phyloP scores from a whole-genome alignment of 1,140 invertebrate genomes.

The Conus betulinus region DNA sequence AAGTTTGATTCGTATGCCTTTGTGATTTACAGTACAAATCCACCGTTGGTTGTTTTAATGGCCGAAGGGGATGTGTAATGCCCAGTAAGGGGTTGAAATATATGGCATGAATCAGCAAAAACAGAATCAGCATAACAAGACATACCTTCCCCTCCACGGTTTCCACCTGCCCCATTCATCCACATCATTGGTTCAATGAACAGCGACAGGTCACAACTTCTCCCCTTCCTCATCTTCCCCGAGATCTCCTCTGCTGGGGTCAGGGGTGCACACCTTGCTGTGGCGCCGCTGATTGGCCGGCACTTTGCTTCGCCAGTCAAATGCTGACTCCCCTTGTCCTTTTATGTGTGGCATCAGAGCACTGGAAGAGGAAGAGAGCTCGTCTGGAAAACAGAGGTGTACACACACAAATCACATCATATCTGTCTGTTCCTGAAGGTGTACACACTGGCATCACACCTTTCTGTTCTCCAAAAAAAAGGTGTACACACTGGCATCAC shows the following conservation, averaged over 20 bases:
- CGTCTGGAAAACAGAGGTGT: conserved; percentile 43
- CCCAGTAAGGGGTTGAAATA: too few relatives aligned
- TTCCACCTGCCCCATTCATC: conserved; percentile 60
- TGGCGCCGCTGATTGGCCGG: conserved; percentile 46
- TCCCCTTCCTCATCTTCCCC: neutral
- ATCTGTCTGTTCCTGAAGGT: neutral
- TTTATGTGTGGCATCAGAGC: conserved; percentile 52
- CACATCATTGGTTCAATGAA: conserved; percentile 67
- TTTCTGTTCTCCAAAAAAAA: neutral
- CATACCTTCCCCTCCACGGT: conserved; percentile 60
- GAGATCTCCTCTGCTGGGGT: neutral
- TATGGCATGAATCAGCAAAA: too few relatives aligned
- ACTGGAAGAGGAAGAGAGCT: conserved; percentile 53
- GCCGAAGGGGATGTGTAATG: too few relatives aligned
- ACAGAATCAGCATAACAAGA: too few relatives aligned
- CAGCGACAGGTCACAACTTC: conserved; percentile 57
- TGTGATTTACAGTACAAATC: too few relatives aligned
- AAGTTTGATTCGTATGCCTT: too few relatives aligned
- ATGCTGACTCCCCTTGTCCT: conserved; percentile 62
- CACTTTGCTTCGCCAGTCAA: conserved; percentile 62
- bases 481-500: neutral
- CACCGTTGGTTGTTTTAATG: too few relatives aligned
- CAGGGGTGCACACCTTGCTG: neutral
- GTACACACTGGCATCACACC: neutral
- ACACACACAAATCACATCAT: neutral